These are phyloP conservation scores for Pluvialis apricaria DNA, from an alignment of 2,113 vertebrate genomes.

Conservation along the genomic window DNA sequence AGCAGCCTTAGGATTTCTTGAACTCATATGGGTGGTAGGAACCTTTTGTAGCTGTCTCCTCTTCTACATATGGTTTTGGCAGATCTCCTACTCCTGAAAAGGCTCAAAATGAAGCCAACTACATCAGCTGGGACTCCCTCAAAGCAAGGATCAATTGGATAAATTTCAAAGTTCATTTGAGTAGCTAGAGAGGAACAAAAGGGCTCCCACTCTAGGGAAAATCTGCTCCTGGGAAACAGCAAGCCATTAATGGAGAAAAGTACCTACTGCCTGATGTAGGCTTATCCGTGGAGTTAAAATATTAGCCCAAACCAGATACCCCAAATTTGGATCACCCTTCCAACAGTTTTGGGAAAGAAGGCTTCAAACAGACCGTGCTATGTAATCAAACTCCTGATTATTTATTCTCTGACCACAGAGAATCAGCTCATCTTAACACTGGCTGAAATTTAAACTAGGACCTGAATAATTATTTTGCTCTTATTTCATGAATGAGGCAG, in stretches of 20 bases:
- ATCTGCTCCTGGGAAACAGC: neutral
- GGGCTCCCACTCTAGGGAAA: neutral
- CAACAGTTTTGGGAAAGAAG: neutral
- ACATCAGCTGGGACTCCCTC: slow-evolving; percentile 41
- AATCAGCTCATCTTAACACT: neutral
- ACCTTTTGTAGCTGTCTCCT: neutral
- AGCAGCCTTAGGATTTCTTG: slow-evolving; percentile 7
- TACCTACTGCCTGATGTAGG: neutral
- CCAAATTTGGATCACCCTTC: neutral
- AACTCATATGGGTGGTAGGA: neutral
- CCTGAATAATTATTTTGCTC: neutral
- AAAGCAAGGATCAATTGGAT: slow-evolving; percentile 52
- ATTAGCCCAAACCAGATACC: neutral
- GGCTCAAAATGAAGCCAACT: slow-evolving; percentile 28
- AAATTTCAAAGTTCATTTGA: slow-evolving; percentile 37
- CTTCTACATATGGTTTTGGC: slow-evolving; percentile 34
- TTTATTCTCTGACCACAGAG: neutral
- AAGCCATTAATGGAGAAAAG: neutral
- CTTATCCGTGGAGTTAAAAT: neutral
- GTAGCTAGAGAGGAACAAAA: slow-evolving; percentile 17
- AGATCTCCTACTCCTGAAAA: slow-evolving; percentile 18
- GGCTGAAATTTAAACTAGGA: neutral
- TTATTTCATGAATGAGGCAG: neutral
- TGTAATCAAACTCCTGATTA: neutral
- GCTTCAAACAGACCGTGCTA: neutral